Evolutionary conservation across 2,888 invertebrate genomes (phyloP), one percentile per base, ranked within the genome.

Genomic region (Trichopria drosophilae): DNA sequence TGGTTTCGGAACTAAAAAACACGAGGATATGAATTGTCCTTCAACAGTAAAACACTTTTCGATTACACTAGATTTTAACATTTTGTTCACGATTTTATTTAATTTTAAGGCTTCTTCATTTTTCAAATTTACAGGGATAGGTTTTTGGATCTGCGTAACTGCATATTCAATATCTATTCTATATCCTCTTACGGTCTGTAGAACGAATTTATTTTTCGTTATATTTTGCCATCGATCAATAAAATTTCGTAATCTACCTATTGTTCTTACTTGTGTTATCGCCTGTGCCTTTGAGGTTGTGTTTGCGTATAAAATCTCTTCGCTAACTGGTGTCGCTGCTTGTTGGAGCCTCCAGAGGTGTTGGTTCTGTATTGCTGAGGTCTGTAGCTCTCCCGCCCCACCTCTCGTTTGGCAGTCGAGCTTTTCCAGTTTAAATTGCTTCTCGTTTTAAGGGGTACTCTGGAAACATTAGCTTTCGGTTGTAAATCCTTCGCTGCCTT

Each of bases 1-100:
- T n/a, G 40, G 10, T 15, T 57, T 57, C 2, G 35, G 37, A 3
- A 49, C 26, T 15, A 57, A 16, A 32, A 57, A 57, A 52, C 48
- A 53, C 10, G 36, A 31, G 12, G 52, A 42, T 23, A 55, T 6
- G 40, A 42, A 55, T 32, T 55, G 43, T n/a, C 15, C 22, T 16
- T 24, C 22, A 4, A 15, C 12, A 2, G 29, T 26, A 5, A 23
- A 28, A 32, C 51, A 51, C 1, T n/a, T 7, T 20, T 31, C 43
- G 3, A 55, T 29, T 3, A 40, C 55, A 6, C 40, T 45, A 29
- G 39, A 40, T 3, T 40, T 18, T n/a, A 37, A 6, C 13, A 47
- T 24, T 13, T 6, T 6, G 3, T 22, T 19, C 12, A 52, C 7
- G 23, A 13, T 16, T 18, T 20, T 18, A 28, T 16, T 32, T 7